Evolutionary conservation across 2,797 vertebrate genomes (phyloP).

Genomic region (Pipistrellus nathusii): DNA sequence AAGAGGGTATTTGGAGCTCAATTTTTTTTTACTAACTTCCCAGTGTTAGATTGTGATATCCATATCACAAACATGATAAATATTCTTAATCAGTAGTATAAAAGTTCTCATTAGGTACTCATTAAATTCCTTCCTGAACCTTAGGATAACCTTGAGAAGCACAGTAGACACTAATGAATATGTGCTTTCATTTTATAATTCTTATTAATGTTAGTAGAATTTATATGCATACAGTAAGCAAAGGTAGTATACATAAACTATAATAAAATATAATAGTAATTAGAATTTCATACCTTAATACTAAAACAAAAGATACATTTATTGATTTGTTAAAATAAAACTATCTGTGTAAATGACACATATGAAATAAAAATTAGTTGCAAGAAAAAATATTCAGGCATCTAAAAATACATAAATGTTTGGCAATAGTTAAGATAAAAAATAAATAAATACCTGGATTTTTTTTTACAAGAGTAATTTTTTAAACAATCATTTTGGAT

Average conservation of each 20-base stretch:
- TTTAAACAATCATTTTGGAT: not conserved
- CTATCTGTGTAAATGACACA: not conserved
- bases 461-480: conserved; percentile 6
- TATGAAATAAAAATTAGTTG: not conserved
- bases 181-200: conserved; percentile 62
- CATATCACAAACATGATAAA: conserved; percentile 85
- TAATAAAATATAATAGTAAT: conserved; percentile 9
- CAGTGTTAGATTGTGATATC: conserved; percentile 72
- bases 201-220: conserved; percentile 70
- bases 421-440: conserved; percentile 37
- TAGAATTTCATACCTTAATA: conserved; percentile 37
- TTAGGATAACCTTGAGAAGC: conserved; percentile 87
- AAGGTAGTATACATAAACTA: conserved; percentile 47
- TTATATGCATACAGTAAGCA: not conserved
- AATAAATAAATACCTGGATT: conserved; percentile 1
- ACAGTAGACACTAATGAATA: conserved; percentile 85
- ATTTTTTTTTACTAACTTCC: conserved; percentile 78
- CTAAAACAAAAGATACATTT: conserved; percentile 27
- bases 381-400: not conserved
- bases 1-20: conserved; percentile 73
- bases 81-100: conserved; percentile 86
- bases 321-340: conserved; percentile 48
- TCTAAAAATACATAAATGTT: conserved; percentile 24
- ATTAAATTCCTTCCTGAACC: conserved; percentile 86
- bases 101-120: conserved; percentile 87